Conservation (phyloP, 30 jellyfish, hydroid and myxozoan species). For the Pelagia noctiluca region DNA sequence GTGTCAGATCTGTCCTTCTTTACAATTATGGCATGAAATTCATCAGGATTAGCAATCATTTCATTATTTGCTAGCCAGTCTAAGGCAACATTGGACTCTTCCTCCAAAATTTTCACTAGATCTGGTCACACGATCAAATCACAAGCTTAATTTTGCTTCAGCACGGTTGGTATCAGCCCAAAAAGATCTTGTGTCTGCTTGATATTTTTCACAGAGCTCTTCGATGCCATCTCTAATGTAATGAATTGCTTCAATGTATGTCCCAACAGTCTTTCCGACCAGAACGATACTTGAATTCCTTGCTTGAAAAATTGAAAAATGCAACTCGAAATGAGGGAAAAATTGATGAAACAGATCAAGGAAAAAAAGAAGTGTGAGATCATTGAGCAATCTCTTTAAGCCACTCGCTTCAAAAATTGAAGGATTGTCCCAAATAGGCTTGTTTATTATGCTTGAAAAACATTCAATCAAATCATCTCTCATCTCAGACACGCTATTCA, state of each 20-base stretch:
- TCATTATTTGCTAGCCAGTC: no score
- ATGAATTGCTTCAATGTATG: background rate
- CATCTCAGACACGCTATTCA: background rate
- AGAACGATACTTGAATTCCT: background rate
- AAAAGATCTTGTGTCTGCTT: background rate
- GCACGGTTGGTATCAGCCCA: background rate
- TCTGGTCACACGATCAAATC: background rate
- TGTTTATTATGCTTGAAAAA: background rate
- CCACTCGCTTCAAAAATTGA: background rate
- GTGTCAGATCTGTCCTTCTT: no score
- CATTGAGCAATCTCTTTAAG: background rate
- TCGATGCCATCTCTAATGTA: background rate
- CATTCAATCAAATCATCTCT: background rate
- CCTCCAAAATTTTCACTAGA: no score
- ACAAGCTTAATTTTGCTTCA: background rate
- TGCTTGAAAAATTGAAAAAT: background rate
- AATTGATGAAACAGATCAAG: background rate
- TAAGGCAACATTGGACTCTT: no score
- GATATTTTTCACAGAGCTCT: background rate
- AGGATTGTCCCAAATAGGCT: background rate
- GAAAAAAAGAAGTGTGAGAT: no score
- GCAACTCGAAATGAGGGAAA: background rate
- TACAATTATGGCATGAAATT: no score
- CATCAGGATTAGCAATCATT: no score
- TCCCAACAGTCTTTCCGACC: background rate